These are phyloP conservation scores for Sebastiscus tertius DNA, from an alignment of 2,797 vertebrate genomes.

Conservation along the genomic window DNA sequence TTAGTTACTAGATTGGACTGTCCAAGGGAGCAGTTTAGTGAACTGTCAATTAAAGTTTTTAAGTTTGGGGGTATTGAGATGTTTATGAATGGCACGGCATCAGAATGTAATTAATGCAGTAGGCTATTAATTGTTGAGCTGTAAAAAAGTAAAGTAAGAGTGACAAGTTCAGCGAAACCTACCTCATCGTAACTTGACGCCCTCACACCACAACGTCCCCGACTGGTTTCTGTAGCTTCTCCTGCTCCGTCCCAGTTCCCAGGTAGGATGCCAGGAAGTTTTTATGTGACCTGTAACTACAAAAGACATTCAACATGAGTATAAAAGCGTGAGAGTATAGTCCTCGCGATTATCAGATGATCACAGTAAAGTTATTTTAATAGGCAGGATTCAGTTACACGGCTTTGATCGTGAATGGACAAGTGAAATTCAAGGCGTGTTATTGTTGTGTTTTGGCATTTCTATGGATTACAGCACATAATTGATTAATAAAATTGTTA, in stretches of 20 bases:
- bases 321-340: background rate
- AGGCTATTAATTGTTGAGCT: background rate
- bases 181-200: slow-evolving; percentile 40
- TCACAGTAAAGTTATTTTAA: background rate
- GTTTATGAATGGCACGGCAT: background rate
- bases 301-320: slow-evolving; percentile 34
- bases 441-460: slow-evolving; percentile 2
- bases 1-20: background rate
- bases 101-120: background rate
- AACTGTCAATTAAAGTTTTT: background rate
- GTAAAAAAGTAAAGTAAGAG: background rate
- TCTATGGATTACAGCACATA: background rate
- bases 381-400: background rate
- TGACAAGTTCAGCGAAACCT: slow-evolving; percentile 10
- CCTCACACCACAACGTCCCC: slow-evolving; percentile 72
- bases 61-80: background rate
- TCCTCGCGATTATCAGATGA: slow-evolving; percentile 24
- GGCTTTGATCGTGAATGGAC: background rate
- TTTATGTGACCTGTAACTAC: slow-evolving; percentile 83
- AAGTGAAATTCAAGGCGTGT: background rate
- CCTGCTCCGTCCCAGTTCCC: slow-evolving; percentile 72
- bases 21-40: background rate
- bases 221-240: slow-evolving; percentile 77
- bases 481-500: background rate
- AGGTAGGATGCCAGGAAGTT: slow-evolving; percentile 81